A percentile compares a stretch with the other conserved stretches of the same genome.
Evolutionary conservation across 2,113 vertebrate genomes (phyloP).

Genomic region (Thalassoma bifasciatum): DNA sequence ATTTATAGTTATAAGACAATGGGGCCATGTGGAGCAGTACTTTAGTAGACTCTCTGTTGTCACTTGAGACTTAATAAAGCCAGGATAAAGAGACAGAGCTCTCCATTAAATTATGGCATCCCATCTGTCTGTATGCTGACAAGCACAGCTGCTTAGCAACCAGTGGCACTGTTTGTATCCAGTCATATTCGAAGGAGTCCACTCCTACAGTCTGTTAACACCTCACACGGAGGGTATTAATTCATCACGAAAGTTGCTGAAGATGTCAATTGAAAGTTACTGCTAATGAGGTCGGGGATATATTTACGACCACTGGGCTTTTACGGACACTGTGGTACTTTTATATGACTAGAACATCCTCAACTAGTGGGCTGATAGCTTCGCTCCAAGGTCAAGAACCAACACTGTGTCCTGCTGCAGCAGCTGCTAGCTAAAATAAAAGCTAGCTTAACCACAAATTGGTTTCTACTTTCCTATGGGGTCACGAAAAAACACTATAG

Average conservation of each 20-base stretch:
- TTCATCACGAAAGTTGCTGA: conserved; percentile 12
- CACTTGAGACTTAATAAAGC: conserved; percentile 50
- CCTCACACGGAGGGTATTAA: conserved; percentile 11
- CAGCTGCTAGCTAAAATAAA: conserved; percentile 47
- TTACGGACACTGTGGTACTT: background rate
- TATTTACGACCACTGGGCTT: conserved; percentile 2
- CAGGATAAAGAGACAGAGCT: conserved; percentile 23
- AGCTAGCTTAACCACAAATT: background rate
- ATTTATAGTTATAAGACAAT: conserved; percentile 34
- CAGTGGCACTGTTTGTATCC: conserved; percentile 1
- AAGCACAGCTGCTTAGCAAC: conserved; percentile 59
- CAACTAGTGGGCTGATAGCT: background rate
- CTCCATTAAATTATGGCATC: conserved; percentile 42
- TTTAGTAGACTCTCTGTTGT: conserved; percentile 56
- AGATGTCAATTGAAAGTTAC: conserved; percentile 9
- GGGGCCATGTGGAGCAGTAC: conserved; percentile 21
- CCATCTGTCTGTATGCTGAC: conserved; percentile 54
- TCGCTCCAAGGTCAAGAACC: conserved; percentile 22
- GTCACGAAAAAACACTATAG: background rate
- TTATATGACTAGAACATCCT: background rate
- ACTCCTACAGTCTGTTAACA: conserved; percentile 37
- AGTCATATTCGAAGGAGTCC: background rate
- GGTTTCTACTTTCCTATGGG: background rate
- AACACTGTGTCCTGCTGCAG: conserved; percentile 50
- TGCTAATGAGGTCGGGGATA: conserved; percentile 36